Conservation (phyloP, 2,797 vertebrate genomes). For the Zenarchopterus dispar region DNA sequence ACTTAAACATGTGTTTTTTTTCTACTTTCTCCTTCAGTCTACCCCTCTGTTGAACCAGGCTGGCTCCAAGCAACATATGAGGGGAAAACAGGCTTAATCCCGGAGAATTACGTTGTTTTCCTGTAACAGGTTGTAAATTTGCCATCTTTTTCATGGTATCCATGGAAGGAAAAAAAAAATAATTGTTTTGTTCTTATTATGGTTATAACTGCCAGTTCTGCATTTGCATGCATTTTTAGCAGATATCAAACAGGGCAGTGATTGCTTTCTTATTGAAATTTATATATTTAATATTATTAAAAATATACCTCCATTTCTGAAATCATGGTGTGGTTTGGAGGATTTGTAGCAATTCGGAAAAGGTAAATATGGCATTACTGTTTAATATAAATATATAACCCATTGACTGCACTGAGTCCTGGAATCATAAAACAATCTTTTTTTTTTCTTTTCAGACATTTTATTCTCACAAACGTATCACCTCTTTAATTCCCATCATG, state of each 20-base stretch:
- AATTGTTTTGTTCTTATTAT: conserved; percentile 24
- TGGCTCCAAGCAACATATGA: conserved; percentile 96
- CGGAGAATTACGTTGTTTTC: conserved; percentile 95
- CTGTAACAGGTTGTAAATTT: conserved; percentile 83
- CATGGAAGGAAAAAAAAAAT: conserved; percentile 84
- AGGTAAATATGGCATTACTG: conserved; percentile 6
- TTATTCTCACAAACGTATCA: conserved; percentile 62
- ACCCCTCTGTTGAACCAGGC: conserved; percentile 93
- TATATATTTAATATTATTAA: too few relatives aligned
- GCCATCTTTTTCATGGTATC: conserved; percentile 90
- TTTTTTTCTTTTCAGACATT: conserved; percentile 34
- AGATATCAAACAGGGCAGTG: conserved; percentile 14
- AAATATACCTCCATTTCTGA: conserved; percentile 15
- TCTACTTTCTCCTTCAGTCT: conserved; percentile 79
- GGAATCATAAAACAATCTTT: conserved; percentile 39
- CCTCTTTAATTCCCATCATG: conserved; percentile 25
- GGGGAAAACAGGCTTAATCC: conserved; percentile 93
- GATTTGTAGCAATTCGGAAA: conserved; percentile 13
- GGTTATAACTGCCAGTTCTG: conserved; percentile 25
- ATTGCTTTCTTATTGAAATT: conserved; percentile 19
- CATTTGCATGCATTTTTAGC: conserved; percentile 20
- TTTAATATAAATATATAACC: conserved; percentile 27
- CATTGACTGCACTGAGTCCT: conserved; percentile 46
- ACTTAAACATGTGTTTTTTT: conserved; percentile 9
- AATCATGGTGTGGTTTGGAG: conserved; percentile 1